Conservation (phyloP, 2,113 vertebrate genomes). For the Burhinus oedicnemus region DNA sequence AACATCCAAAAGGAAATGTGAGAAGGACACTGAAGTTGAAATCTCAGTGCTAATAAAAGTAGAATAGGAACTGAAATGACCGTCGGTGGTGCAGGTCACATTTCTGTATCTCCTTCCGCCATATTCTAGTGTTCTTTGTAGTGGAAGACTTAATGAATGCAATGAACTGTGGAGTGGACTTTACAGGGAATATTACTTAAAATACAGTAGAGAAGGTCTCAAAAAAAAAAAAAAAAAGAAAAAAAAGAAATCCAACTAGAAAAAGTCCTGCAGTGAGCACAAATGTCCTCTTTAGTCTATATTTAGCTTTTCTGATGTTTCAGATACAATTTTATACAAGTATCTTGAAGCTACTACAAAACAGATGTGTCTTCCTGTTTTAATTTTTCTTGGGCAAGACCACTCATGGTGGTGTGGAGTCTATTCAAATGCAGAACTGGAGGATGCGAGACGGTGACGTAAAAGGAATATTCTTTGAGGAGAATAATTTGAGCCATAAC, state of each 20-base stretch:
- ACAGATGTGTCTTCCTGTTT: neutral
- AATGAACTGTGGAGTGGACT: neutral
- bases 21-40: neutral
- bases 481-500: neutral
- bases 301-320: neutral
- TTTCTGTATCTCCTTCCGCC: neutral
- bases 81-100: rapidly evolving
- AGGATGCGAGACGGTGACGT: neutral
- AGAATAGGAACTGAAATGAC: neutral
- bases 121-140: neutral
- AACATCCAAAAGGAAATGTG: neutral
- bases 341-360: neutral
- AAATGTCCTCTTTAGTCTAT: neutral
- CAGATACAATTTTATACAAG: neutral
- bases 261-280: neutral
- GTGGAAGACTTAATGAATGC: neutral
- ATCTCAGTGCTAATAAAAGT: neutral
- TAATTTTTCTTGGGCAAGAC: neutral
- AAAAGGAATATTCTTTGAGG: neutral
- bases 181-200: neutral
- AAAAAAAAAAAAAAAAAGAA: neutral
- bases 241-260: neutral
- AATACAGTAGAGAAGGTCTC: neutral
- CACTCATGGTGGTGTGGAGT: neutral
- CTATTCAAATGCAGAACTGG: neutral